phyloP scores from a whole-genome alignment of 2,888 invertebrate genomes.

The Ormia ochracea region DNA sequence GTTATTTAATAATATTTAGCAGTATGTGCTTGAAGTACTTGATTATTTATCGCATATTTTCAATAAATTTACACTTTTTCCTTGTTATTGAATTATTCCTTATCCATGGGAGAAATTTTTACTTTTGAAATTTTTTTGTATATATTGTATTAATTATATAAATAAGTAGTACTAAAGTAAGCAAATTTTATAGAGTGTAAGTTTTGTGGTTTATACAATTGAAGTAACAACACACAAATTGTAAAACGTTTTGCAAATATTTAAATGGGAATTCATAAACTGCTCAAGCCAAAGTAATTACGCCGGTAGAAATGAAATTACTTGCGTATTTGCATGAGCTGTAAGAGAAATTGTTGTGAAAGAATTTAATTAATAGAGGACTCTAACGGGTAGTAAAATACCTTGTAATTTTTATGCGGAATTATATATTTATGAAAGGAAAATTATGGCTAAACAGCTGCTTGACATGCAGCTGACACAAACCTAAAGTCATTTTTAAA shows the following conservation, averaged over 20 bases:
- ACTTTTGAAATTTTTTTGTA: neutral
- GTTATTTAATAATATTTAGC: neutral
- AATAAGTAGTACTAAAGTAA: neutral
- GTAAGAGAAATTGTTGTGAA: neutral
- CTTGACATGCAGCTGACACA: no score
- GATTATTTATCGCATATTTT: neutral
- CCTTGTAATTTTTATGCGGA: no score
- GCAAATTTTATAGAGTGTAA: neutral
- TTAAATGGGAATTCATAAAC: conserved; percentile 6
- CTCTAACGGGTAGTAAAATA: no score
- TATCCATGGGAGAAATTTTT: neutral
- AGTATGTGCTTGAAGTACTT: neutral
- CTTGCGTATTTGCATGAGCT: neutral
- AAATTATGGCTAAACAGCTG: no score
- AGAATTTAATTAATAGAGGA: no score
- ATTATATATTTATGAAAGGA: no score
- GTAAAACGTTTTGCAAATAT: conserved; percentile 31
- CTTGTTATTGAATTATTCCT: neutral
- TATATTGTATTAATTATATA: neutral
- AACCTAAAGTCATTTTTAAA: no score
- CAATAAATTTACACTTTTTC: neutral
- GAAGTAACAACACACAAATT: conserved; percentile 3
- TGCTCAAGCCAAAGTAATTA: neutral
- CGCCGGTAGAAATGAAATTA: neutral
- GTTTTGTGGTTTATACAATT: conserved; percentile 1